These are phyloP conservation scores for Netelia melanura DNA, from an alignment of 2,888 invertebrate species.

Conservation along the genomic window DNA sequence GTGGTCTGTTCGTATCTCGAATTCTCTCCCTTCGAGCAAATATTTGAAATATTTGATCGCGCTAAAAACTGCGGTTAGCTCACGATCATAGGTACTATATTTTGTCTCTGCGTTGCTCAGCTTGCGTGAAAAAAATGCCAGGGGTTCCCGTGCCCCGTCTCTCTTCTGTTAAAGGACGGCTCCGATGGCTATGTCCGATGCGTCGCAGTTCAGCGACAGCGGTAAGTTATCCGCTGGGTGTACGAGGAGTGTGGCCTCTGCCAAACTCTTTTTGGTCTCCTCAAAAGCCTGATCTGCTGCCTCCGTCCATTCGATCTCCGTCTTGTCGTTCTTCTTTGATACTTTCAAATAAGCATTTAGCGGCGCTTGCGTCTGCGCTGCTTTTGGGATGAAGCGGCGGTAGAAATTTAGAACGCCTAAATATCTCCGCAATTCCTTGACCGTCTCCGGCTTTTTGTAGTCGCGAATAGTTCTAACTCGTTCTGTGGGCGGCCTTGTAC, in stretches of 20 bases:
- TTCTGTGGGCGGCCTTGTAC: slow-evolving; percentile 61
- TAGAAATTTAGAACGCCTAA: no score
- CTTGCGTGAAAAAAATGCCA: no score
- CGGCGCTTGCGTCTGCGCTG: no score
- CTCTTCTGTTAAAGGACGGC: no score
- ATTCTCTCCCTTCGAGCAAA: slow-evolving; percentile 16
- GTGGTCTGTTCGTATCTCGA: slow-evolving; percentile 26
- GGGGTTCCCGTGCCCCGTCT: background rate
- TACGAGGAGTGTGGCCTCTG: slow-evolving; percentile 48
- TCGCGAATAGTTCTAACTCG: slow-evolving; percentile 67
- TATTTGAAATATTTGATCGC: background rate
- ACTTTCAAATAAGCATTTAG: no score
- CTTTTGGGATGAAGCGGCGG: no score
- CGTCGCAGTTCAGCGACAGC: no score
- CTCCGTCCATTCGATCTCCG: no score
- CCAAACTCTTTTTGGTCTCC: slow-evolving; percentile 37
- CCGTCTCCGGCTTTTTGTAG: slow-evolving; percentile 57
- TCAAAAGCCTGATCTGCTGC: slow-evolving; percentile 43
- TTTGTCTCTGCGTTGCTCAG: no score
- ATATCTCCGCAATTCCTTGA: slow-evolving; percentile 56
- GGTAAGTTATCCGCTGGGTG: slow-evolving; percentile 50
- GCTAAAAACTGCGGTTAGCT: slow-evolving; percentile 20
- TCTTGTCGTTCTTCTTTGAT: no score
- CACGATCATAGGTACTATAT: slow-evolving; percentile 20
- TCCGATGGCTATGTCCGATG: no score